Evolutionary conservation across 2,113 vertebrate genomes (phyloP), one percentile per base, ranked within the genome.

Genomic region (Colistium nudipinnis): DNA sequence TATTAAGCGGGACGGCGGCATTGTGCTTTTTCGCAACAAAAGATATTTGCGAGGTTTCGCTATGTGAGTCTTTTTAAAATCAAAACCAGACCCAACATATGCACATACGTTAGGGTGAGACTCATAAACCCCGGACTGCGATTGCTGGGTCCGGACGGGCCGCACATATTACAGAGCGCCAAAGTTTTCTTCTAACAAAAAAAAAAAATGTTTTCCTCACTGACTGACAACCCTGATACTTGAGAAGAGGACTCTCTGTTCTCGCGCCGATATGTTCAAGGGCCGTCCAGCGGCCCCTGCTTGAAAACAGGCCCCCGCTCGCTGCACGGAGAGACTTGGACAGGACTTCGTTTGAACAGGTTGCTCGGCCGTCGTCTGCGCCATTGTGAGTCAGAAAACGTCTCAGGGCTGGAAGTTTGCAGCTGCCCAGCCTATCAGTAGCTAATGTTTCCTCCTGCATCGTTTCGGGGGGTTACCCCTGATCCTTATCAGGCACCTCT

Each of bases 1-100:
- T 74, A 76, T 76, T 71, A 67, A 53, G 54, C 25, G 33, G 17
- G 52, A 43, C 35, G 60, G 47, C 57, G 59, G 53, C 19, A 17
- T 78, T 81, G 69, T 30, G 20, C 51, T 80, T 81, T 80, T 81
- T 77, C 12, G 59, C 83, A 89, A 86, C 76, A 76, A 81, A 81
- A 77, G 62, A 22, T 39, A 76, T 30, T 56, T 27, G 60, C 48
- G 33, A 65, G 70, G 59, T 57, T 55, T 76, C 59, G 69, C 54
- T 43, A 39, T 43, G 57, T 27, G 25, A 59, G 66, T 53, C 24
- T 43, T 61, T 62, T 60, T 56, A 82, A 87, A n/a, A 81, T 83
- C 9, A 85, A 83, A 72, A 75, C 53, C 69, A 84, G 76, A 74
- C 55, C 17, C 14, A 70, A 68, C n/a, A 17, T 52, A 61, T 55